Conservation (phyloP, 2,888 invertebrate genomes). For the Ectropis crepuscularia region DNA sequence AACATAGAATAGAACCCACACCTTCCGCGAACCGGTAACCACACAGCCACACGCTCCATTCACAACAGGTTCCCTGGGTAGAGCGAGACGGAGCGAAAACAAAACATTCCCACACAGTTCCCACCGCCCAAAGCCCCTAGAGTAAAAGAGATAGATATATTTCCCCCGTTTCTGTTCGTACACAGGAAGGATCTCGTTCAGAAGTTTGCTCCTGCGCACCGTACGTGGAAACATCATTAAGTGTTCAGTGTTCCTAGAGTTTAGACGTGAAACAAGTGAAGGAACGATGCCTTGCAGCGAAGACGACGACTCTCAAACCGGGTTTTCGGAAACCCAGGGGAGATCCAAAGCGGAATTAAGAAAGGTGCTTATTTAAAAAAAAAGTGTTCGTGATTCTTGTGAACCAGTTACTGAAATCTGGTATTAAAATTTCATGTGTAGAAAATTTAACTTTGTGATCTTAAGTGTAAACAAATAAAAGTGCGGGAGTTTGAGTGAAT, state of each 20-base stretch:
- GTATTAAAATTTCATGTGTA: too few species aligned
- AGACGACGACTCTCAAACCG: constrained; percentile 84
- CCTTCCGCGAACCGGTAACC: constrained; percentile 44
- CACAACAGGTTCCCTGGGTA: constrained; percentile 69
- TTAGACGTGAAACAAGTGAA: constrained; percentile 48
- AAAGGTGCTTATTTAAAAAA: constrained; percentile 78
- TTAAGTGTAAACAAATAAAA: too few species aligned
- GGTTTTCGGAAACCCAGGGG: constrained; percentile 81
- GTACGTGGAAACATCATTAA: constrained; percentile 50
- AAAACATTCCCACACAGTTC: constrained; percentile 83
- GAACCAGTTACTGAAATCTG: too few species aligned
- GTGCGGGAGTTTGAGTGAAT: too few species aligned
- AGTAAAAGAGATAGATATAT: constrained; percentile 57
- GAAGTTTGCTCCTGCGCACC: constrained; percentile 66
- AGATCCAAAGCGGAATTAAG: constrained; percentile 89
- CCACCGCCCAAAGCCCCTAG: constrained; percentile 58
- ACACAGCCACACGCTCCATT: constrained; percentile 59
- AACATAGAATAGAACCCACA: constrained; percentile 60
- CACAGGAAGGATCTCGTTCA: constrained; percentile 72
- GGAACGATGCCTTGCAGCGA: constrained; percentile 86
- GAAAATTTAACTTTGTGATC: too few species aligned
- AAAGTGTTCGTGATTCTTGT: neutral
- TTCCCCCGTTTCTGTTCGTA: constrained; percentile 47
- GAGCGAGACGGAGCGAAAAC: constrained; percentile 80
- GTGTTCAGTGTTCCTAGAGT: constrained; percentile 50